phyloP scores from a whole-genome alignment of 2,888 invertebrate genomes.

The Pseudanteris insignis region DNA sequence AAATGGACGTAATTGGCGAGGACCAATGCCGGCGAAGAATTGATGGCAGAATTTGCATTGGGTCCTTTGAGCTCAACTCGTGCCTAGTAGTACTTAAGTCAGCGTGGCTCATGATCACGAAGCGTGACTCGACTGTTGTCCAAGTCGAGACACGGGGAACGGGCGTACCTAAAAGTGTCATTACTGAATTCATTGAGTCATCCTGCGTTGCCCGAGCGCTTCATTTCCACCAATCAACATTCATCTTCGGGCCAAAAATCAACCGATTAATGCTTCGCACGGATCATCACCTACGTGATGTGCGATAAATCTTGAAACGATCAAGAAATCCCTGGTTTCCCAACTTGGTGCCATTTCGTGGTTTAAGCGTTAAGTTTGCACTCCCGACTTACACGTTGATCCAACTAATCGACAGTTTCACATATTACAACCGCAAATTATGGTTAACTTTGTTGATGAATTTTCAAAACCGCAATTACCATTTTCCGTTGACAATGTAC shows the following conservation, averaged over 20 bases:
- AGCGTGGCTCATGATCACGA: slow-evolving; percentile 49
- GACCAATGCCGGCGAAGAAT: too few relatives aligned
- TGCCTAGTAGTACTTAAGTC: slow-evolving; percentile 44
- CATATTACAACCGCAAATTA: slow-evolving; percentile 9
- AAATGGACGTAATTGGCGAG: too few relatives aligned
- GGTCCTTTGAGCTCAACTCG: slow-evolving; percentile 52
- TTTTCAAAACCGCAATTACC: too few relatives aligned
- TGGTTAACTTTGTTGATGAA: too few relatives aligned
- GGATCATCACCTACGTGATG: too few relatives aligned
- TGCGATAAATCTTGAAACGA: too few relatives aligned
- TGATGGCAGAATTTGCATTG: slow-evolving; percentile 18
- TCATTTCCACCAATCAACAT: slow-evolving; percentile 36
- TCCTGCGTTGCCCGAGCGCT: slow-evolving; percentile 37
- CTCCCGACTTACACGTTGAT: slow-evolving; percentile 9
- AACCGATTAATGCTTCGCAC: slow-evolving; percentile 36
- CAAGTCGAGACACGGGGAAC: too few relatives aligned
- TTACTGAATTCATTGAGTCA: slow-evolving; percentile 49
- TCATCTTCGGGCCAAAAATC: slow-evolving; percentile 46
- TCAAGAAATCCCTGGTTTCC: too few relatives aligned
- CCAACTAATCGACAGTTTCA: slow-evolving; percentile 15
- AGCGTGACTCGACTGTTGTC: slow-evolving; percentile 54
- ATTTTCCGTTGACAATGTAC: too few relatives aligned
- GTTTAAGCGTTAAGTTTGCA: too few relatives aligned
- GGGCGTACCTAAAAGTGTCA: slow-evolving; percentile 40
- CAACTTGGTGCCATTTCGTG: too few relatives aligned